Evolutionary conservation across 2,113 vertebrate genomes (phyloP).

Genomic region (Rhadina sibilatrix): DNA sequence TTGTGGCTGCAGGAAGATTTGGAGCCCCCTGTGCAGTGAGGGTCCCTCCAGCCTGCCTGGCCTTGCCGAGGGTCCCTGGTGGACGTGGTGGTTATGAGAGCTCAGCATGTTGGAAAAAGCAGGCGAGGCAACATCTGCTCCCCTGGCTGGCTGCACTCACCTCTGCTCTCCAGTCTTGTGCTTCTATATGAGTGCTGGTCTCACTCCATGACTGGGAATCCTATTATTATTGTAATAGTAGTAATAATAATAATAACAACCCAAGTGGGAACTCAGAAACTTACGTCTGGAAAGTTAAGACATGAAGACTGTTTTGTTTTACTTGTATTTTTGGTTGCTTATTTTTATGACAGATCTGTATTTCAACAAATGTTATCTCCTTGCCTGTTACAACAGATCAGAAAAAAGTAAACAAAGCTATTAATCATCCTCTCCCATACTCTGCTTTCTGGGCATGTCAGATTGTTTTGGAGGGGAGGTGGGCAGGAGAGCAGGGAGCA

Average conservation of each 20-base stretch:
- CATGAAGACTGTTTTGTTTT: background rate
- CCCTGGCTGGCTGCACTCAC: background rate
- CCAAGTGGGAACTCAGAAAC: conserved; percentile 17
- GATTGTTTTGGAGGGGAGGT: background rate
- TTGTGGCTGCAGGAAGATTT: background rate
- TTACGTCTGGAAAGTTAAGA: conserved; percentile 50
- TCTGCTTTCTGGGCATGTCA: background rate
- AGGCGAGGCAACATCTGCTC: background rate
- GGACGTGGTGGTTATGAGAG: background rate
- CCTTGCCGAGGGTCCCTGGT: background rate
- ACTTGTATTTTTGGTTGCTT: conserved; percentile 6
- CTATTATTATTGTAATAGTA: conserved; percentile 33
- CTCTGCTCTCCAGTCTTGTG: background rate
- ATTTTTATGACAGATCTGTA: conserved; percentile 8
- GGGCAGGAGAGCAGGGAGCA: background rate
- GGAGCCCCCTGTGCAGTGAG: background rate
- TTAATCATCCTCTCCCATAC: background rate
- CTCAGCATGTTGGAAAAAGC: background rate
- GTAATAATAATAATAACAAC: conserved; percentile 32
- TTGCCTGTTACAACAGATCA: background rate
- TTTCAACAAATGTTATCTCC: conserved; percentile 7
- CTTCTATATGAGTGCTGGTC: background rate
- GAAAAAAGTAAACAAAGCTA: background rate
- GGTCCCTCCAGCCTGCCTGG: background rate
- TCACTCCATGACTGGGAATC: conserved; percentile 7